Evolutionary conservation across 2,888 invertebrate genomes (phyloP).

Genomic region (Lithophane socia): DNA sequence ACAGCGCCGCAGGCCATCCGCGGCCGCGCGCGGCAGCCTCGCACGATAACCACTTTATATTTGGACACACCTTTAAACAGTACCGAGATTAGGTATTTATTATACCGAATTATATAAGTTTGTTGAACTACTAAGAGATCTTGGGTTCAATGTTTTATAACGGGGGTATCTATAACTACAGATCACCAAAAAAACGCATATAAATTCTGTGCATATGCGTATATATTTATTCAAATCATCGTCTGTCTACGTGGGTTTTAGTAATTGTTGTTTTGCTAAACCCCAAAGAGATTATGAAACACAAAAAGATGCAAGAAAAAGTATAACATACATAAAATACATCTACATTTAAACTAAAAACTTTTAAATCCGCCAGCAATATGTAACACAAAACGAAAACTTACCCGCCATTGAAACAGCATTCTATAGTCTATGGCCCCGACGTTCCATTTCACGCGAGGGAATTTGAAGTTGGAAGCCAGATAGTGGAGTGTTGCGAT

Average conservation of each 20-base stretch:
- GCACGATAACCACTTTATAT: no score
- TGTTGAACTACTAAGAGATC: no score
- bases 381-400: slow-evolving; percentile 44
- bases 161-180: no score
- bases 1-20: no score
- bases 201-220: background rate
- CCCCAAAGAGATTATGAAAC: background rate
- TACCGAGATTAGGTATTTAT: no score
- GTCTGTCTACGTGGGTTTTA: background rate
- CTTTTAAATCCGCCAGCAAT: slow-evolving; percentile 21
- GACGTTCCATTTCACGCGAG: slow-evolving; percentile 55
- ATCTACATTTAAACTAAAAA: background rate
- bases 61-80: no score
- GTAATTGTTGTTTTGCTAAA: background rate
- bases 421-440: slow-evolving; percentile 53
- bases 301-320: background rate
- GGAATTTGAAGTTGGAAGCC: slow-evolving; percentile 58
- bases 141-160: no score
- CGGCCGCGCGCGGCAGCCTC: no score
- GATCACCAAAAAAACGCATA: no score
- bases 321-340: background rate
- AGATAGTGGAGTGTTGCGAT: slow-evolving; percentile 61
- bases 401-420: slow-evolving; percentile 38
- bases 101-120: no score
- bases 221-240: background rate